Base-by-base conservation (phyloP, 2,888 invertebrate species). In the Fissipunctia ypsillon region DNA sequence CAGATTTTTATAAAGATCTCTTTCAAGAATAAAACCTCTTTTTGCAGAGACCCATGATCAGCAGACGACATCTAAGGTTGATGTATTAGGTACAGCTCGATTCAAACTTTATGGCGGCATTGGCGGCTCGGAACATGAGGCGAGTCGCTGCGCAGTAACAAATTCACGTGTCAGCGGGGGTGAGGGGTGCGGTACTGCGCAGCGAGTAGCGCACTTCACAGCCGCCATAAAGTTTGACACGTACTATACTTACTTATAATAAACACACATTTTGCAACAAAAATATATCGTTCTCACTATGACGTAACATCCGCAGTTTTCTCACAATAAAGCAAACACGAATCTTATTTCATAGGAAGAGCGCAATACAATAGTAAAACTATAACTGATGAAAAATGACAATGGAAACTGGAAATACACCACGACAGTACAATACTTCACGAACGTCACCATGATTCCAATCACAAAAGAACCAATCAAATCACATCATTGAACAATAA, bases 261-360 rank as follows among this genome's bases (percentile, higher is more conserved):
- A 28, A 28, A 54, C 28, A 9, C 28, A 16, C 0, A 28, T 54
- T 28, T 16, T 28, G 14, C 3, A 25, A 52, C 1, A 50, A 50
- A 25, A n/a, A n/a, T 48, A 1, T n/a, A 57, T 43, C 1, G 43
- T 5, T 75, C 75, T 52, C 2, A 52, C 16, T 60, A 22, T 68
- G 22, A 48, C 14, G 31, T 25, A 76, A 61, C 52, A 75, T 67
- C 60, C 41, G 16, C 3, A 56, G 25, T 76, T 48, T 48, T 61
- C 41, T n/a, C 52, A 76, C 41, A 31, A 25, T 16, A 12, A 60
- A 45, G 9, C n/a, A 48, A 45, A 16, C 28, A 38, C 16, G 22
- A 38, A 14, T 35, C 1, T 31, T 70, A 67, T 10, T 60, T 61
- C 68, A 70, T 38, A 63, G 43, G 77, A 77, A 76, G 50, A 50